phyloP scores from a whole-genome alignment of 2,113 vertebrate genomes.

The Gymnarchus niloticus region DNA sequence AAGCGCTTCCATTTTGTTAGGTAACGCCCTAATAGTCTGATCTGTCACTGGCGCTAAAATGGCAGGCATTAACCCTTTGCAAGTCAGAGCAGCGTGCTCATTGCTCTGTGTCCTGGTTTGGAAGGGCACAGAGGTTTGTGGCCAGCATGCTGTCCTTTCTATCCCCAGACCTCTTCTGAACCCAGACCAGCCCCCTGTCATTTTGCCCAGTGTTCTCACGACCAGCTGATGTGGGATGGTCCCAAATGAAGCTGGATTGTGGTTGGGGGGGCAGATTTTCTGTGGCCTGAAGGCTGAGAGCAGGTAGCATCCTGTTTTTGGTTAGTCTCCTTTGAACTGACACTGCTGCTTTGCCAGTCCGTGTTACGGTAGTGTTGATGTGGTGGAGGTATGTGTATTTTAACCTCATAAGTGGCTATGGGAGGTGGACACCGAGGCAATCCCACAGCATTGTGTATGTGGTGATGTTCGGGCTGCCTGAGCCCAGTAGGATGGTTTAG shows the following conservation, averaged over 20 bases:
- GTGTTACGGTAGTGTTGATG: background rate
- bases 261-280: background rate
- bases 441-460: background rate
- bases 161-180: background rate
- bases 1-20: slow-evolving; percentile 90
- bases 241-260: background rate
- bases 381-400: too few species aligned
- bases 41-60: slow-evolving; percentile 85
- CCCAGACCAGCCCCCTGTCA: background rate
- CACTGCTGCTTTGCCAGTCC: too few species aligned
- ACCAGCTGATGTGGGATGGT: background rate
- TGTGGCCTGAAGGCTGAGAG: background rate
- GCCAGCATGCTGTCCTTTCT: slow-evolving; percentile 19
- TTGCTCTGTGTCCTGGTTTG: background rate
- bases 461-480: background rate
- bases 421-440: background rate
- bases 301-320: background rate
- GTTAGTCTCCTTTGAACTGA: background rate
- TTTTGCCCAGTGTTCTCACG: background rate
- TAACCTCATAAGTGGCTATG: background rate
- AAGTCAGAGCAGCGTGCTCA: slow-evolving; percentile 47
- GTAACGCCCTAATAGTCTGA: slow-evolving; percentile 84
- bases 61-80: slow-evolving; percentile 84
- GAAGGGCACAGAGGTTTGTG: slow-evolving; percentile 22
- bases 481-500: background rate